Conservation (phyloP, 2,797 vertebrate species). For the Lerista edwardsae region DNA sequence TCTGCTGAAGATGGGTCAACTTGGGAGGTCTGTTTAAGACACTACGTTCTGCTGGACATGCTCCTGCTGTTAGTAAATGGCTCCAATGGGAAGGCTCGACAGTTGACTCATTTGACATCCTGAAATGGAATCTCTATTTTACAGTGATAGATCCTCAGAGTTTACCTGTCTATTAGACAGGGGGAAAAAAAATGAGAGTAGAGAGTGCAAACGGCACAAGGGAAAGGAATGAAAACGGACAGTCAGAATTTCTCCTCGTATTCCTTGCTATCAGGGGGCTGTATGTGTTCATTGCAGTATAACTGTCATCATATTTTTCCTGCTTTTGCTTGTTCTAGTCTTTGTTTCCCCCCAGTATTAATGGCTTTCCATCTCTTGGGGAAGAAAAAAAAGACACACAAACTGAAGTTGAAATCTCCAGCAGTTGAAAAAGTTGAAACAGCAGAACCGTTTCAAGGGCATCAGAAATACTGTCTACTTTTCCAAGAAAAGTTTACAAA, state of each 20-base stretch:
- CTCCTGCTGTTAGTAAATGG: slow-evolving; percentile 68
- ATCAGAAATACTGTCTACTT: slow-evolving; percentile 19
- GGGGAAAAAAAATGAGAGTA: slow-evolving; percentile 47
- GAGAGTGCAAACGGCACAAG: slow-evolving; percentile 2
- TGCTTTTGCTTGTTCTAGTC: slow-evolving; percentile 38
- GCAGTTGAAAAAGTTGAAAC: background rate
- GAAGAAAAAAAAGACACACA: slow-evolving; percentile 42
- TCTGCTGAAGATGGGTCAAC: slow-evolving; percentile 67
- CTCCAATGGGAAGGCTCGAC: slow-evolving; percentile 66
- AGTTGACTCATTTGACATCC: slow-evolving; percentile 58
- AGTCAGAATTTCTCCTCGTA: slow-evolving; percentile 17
- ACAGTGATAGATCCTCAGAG: slow-evolving; percentile 44
- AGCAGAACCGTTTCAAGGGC: slow-evolving; percentile 29
- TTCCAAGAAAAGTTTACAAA: slow-evolving; percentile 18
- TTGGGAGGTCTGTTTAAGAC: slow-evolving; percentile 70
- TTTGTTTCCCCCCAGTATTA: slow-evolving; percentile 44
- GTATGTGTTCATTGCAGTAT: slow-evolving; percentile 32
- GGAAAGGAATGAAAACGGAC: slow-evolving; percentile 35
- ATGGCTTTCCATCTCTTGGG: slow-evolving; percentile 2
- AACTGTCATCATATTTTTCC: slow-evolving; percentile 38
- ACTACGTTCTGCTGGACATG: slow-evolving; percentile 60
- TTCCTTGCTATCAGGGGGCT: slow-evolving; percentile 41
- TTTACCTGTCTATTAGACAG: slow-evolving; percentile 42
- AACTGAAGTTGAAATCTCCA: slow-evolving; percentile 38
- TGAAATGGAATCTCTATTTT: slow-evolving; percentile 60